Base-by-base conservation (phyloP, 2,888 invertebrate genomes). In the Agrotis segetum region DNA sequence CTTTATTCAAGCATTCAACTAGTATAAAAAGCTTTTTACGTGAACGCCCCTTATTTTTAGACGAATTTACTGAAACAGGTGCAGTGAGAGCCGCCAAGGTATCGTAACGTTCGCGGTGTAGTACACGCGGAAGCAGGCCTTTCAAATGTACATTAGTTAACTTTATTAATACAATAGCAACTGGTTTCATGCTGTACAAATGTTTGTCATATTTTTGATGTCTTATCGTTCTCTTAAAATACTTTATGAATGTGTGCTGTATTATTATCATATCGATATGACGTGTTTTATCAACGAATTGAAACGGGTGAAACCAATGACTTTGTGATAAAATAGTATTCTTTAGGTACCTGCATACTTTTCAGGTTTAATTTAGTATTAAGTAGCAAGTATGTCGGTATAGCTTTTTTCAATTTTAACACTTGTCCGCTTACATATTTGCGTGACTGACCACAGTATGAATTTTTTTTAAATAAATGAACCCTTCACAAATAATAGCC, bases 31-130 rank as follows among this genome's bases (percentile, higher is more conserved):
- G 86, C 85, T 75, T 77, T 81, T 77, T 72, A 82, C 66, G 73
- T 64, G 50, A 71, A 76, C 62, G 73, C 61, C 60, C 67, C 64
- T 78, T 87, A 84, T 87, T 82, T 88, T 85, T 81, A 81, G 79
- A 81, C 55, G 55, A 79, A 79, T 85, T 86, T 85, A 87, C 71
- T 77, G 78, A 71, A 80, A 77, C 88, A 88, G 88, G 88, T 87
- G 74, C 74, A 56, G 13, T 50, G 82, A 67, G 53, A 58, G 17
- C 64, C 58, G 66, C 63, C 79, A 71, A 71, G 80, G 81, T 76
- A 67, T 77, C 74, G 60, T 79, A 79, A 74, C 77, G 75, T 73
- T 52, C 16, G 60, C 67, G 71, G 72, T 68, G 61, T 60, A 72
- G 53, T 62, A 40, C 24, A 58, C n/a, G 56, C 46, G 60, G 60